These are phyloP conservation scores for Melanostoma scalare DNA, from an alignment of 2,888 invertebrate species.

Conservation along the genomic window DNA sequence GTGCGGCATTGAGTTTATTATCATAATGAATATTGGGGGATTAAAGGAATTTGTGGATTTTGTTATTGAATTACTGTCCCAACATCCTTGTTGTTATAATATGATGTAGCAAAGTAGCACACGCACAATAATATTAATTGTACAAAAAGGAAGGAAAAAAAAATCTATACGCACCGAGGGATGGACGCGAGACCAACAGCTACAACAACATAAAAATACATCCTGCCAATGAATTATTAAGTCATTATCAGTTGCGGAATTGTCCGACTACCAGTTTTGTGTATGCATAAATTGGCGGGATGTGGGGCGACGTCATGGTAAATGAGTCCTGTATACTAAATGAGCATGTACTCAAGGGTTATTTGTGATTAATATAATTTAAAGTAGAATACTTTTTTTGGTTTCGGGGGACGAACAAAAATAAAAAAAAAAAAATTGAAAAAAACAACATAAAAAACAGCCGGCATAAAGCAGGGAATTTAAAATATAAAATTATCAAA, in stretches of 20 bases:
- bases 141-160: conserved; percentile 19
- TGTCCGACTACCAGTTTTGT: conserved; percentile 70
- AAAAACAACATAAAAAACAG: conserved; percentile 10
- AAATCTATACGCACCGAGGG: conserved; percentile 21
- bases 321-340: conserved; percentile 66
- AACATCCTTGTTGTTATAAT: conserved; percentile 61
- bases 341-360: conserved; percentile 60
- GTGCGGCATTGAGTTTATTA: conserved; percentile 73
- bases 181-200: conserved; percentile 2
- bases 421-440: conserved; percentile 12
- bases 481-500: conserved; percentile 53
- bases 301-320: conserved; percentile 36
- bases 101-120: conserved; percentile 50
- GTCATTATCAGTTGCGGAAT: conserved; percentile 72
- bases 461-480: too few relatives aligned
- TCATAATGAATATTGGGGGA: conserved; percentile 81
- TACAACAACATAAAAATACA: conserved; percentile 33
- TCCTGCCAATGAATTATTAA: conserved; percentile 73
- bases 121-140: conserved; percentile 5
- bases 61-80: conserved; percentile 80
- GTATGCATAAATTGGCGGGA: conserved; percentile 63
- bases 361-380: conserved; percentile 72
- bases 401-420: background rate
- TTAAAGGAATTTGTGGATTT: conserved; percentile 82
- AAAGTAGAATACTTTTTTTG: conserved; percentile 56